A percentile compares a stretch with the other conserved stretches of the same genome.
These are phyloP conservation scores for Cheumatopsyche charites DNA, from an alignment of 1,140 invertebrate species.

Conservation along the genomic window DNA sequence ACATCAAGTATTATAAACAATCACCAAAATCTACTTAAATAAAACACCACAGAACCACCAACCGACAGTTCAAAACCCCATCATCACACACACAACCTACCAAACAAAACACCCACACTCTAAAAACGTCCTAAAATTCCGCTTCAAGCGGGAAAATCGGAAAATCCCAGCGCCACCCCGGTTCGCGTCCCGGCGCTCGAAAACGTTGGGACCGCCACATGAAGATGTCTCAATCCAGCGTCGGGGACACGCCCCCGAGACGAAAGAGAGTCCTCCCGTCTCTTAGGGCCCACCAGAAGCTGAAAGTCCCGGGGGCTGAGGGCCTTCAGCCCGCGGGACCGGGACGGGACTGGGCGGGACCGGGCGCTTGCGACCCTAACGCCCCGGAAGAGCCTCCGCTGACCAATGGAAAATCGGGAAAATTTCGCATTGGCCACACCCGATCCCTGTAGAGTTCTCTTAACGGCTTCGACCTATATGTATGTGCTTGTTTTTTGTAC, in stretches of 20 bases:
- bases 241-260: constrained; percentile 41
- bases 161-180: constrained; percentile 33
- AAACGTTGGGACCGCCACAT: constrained; percentile 9
- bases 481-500: constrained; percentile 40
- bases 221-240: constrained; percentile 34
- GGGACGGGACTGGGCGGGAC: constrained; percentile 35
- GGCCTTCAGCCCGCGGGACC: constrained; percentile 41
- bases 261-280: constrained; percentile 41
- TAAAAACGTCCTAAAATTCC: neutral
- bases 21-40: no score
- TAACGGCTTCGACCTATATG: constrained; percentile 42
- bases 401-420: constrained; percentile 42
- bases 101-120: neutral
- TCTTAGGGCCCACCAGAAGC: constrained; percentile 47
- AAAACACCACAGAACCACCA: neutral
- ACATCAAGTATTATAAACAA: no score
- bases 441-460: constrained; percentile 41
- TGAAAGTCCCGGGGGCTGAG: constrained; percentile 29
- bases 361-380: constrained; percentile 35
- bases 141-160: neutral
- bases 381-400: constrained; percentile 6
- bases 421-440: constrained; percentile 48
- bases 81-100: neutral
- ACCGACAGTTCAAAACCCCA: neutral
- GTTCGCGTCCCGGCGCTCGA: constrained; percentile 36